A percentile compares a stretch with the other conserved stretches of the same genome.
Evolutionary conservation across 2,113 vertebrate species (phyloP).

Genomic region (Bos javanicus): DNA sequence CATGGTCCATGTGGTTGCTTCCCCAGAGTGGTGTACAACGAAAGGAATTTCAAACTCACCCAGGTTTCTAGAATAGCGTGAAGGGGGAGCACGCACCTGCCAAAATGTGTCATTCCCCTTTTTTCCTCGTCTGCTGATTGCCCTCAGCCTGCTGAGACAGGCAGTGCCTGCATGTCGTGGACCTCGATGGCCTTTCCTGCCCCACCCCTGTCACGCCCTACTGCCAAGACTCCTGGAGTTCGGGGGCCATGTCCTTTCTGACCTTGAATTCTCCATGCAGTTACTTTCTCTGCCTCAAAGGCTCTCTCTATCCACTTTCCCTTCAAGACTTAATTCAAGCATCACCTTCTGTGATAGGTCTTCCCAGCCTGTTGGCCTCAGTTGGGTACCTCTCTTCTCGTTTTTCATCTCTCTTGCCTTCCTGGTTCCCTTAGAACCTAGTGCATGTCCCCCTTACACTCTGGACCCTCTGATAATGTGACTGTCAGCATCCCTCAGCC

Average conservation of each 20-base stretch:
- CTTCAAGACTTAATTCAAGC: background rate
- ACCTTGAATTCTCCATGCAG: background rate
- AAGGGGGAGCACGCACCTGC: background rate
- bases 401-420: background rate
- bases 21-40: background rate
- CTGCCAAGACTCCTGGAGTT: background rate
- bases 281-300: background rate
- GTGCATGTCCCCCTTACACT: rapidly evolving
- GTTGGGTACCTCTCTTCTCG: background rate
- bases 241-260: background rate
- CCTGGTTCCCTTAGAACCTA: too few species aligned
- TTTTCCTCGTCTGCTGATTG: background rate
- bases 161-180: background rate
- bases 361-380: background rate
- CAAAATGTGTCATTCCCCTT: background rate
- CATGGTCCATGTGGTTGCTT: background rate
- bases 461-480: background rate
- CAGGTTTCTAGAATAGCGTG: background rate
- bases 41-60: background rate
- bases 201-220: rapidly evolving
- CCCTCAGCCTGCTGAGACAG: background rate
- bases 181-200: background rate
- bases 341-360: background rate
- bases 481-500: background rate
- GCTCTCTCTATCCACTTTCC: background rate